Evolutionary conservation across 2,113 vertebrate species (phyloP).

Genomic region (Toxostoma redivivum): DNA sequence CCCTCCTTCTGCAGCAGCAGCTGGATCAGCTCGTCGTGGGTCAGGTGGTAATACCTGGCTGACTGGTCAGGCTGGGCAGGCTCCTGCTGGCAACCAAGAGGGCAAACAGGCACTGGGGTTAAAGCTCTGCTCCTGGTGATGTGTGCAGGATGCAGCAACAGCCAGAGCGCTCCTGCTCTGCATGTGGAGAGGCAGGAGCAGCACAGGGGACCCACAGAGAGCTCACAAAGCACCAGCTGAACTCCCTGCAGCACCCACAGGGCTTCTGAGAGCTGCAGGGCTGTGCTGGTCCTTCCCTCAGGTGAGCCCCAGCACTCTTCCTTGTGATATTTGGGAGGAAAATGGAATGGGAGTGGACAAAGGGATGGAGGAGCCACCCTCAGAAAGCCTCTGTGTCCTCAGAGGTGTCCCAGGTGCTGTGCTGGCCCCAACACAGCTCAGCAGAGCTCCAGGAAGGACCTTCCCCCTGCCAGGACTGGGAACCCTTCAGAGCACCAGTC

Average conservation of each 20-base stretch:
- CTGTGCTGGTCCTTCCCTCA: not conserved
- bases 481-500: not conserved
- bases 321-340: accelerated
- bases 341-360: not conserved
- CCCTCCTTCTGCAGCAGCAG: constrained; percentile 86
- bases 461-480: not conserved
- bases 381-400: accelerated
- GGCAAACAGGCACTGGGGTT: accelerated
- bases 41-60: constrained; percentile 92
- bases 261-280: not conserved
- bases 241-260: not conserved
- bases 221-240: not conserved
- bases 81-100: constrained; percentile 58
- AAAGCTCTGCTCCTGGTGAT: accelerated
- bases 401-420: not conserved
- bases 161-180: not conserved
- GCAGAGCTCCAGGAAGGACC: not conserved
- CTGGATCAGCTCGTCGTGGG: constrained; percentile 88
- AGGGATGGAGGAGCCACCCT: not conserved
- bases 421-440: not conserved
- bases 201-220: not conserved
- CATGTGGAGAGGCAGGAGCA: not conserved
- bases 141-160: not conserved
- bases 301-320: not conserved
- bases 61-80: constrained; percentile 71